Conservation (phyloP, 2,113 vertebrate species). For the Azemiops feae region DNA sequence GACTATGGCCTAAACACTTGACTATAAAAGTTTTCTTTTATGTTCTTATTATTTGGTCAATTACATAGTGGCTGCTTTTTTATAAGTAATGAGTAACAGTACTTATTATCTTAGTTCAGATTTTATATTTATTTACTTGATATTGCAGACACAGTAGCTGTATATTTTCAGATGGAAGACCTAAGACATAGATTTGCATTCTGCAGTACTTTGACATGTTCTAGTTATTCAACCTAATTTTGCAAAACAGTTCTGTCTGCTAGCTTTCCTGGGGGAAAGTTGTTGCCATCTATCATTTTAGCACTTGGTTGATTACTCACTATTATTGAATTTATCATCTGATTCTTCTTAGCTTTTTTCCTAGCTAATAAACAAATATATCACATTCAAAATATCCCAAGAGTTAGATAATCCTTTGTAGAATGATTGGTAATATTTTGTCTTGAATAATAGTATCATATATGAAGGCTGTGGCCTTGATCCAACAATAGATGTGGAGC, state of each 20-base stretch:
- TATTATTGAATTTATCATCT: conserved; percentile 54
- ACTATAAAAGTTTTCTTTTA: background rate
- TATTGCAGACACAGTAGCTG: conserved; percentile 34
- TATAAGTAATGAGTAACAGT: background rate
- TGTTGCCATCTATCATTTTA: conserved; percentile 59
- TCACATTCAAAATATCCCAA: conserved; percentile 24
- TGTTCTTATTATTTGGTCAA: background rate
- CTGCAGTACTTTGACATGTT: conserved; percentile 46
- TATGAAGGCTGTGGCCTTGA: background rate
- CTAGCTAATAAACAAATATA: conserved; percentile 38
- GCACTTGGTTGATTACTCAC: conserved; percentile 50
- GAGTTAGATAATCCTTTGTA: conserved; percentile 37
- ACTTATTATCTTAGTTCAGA: conserved; percentile 3
- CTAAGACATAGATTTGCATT: conserved; percentile 40
- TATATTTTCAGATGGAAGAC: conserved; percentile 41
- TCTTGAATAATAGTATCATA: conserved; percentile 1
- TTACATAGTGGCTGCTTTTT: background rate
- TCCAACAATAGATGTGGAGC: background rate
- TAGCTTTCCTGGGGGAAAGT: conserved; percentile 45
- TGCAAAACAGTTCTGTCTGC: conserved; percentile 47
- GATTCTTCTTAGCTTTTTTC: conserved; percentile 34
- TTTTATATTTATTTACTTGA: background rate
- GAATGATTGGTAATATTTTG: conserved; percentile 37
- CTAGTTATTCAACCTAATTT: conserved; percentile 53
- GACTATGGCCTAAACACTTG: background rate